Base-by-base conservation (phyloP, 2,797 vertebrate genomes). In the Sternotherus odoratus region DNA sequence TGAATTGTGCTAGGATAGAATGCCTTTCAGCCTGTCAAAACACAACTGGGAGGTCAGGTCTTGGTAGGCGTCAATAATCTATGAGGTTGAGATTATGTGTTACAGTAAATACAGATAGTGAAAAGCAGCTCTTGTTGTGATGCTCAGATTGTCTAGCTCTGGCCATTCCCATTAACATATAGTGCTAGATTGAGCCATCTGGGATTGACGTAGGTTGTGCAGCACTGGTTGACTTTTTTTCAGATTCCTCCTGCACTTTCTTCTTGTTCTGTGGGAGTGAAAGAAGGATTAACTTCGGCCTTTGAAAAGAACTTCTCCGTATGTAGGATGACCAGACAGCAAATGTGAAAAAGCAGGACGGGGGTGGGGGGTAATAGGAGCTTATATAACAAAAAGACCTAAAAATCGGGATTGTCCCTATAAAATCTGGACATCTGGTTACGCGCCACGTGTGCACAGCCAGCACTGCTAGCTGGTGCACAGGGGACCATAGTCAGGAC, bases 221-320 rank as follows among this genome's bases (percentile, higher is more conserved):
- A 69, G 43, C 26, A 8, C 77, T 24, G 49, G 30, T 81, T 51
- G 92, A 57, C 79, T 54, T 86, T 93, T 95, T 86, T 92, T 94
- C 74, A 75, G 28, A 63, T 60, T 48, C 11, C 23, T 77, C 50
- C 46, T 78, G 56, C 63, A 24, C 66, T 72, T 72, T 36, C 36
- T 72, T 43, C 11, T 72, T 72, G 39, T 72, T 39, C 66, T 43
- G 3, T 72, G n/a, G 36, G 36, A n/a, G 21, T 3, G 11, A 43
- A 23, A 43, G 66, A 72, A n/a, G 21, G 21, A 43, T 72, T 72
- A 43, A 43, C 66, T 72, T 85, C 60, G 79, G 16, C 1, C 1
- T 81, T 39, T 79, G 33, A 46, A 69, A 85, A 72, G 26, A 21
- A 75, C 26, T 5, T 2, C 0, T 6, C 53, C 26, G n/a, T n/a